Percentiles rank a stretch among this genome's conserved stretches.
Conservation (phyloP, 2,113 vertebrate species). For the Alligator mississippiensis region DNA sequence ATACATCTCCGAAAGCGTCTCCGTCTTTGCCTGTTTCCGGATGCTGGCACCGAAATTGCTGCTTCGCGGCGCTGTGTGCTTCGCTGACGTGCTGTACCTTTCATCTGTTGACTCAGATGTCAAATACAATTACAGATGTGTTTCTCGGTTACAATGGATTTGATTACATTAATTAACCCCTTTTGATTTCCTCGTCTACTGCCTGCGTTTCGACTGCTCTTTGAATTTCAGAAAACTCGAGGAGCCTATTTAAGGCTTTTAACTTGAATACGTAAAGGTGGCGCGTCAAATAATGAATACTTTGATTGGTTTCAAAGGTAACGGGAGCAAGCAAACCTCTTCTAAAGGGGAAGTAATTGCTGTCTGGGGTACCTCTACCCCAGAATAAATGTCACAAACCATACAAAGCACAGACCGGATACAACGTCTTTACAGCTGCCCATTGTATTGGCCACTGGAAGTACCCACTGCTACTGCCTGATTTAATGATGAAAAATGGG, state of each 20-base stretch:
- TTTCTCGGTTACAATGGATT: neutral
- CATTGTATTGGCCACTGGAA: neutral
- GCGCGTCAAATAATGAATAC: neutral
- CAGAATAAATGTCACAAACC: slow-evolving; percentile 6
- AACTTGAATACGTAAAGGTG: neutral
- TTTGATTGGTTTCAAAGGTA: neutral
- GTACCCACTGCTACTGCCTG: neutral
- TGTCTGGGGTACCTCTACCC: neutral
- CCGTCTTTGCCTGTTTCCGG: neutral
- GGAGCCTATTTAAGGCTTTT: slow-evolving; percentile 42
- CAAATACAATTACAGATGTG: neutral
- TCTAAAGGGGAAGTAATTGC: neutral
- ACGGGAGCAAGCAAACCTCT: neutral
- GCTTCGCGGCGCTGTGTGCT: neutral
- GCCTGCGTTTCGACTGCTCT: neutral
- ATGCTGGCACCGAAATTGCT: neutral
- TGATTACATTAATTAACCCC: neutral
- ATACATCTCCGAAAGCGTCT: slow-evolving; percentile 20
- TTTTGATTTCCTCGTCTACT: neutral
- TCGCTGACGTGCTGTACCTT: slow-evolving; percentile 17
- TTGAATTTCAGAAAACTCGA: slow-evolving; percentile 8
- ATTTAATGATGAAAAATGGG: neutral
- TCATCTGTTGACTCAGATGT: neutral
- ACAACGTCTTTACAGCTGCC: neutral
- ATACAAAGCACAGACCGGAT: neutral